Percentiles rank a stretch among this genome's conserved stretches.
These are phyloP conservation scores for Parauchenoglanis ngamensis DNA, from an alignment of 2,797 vertebrate genomes.

Conservation along the genomic window DNA sequence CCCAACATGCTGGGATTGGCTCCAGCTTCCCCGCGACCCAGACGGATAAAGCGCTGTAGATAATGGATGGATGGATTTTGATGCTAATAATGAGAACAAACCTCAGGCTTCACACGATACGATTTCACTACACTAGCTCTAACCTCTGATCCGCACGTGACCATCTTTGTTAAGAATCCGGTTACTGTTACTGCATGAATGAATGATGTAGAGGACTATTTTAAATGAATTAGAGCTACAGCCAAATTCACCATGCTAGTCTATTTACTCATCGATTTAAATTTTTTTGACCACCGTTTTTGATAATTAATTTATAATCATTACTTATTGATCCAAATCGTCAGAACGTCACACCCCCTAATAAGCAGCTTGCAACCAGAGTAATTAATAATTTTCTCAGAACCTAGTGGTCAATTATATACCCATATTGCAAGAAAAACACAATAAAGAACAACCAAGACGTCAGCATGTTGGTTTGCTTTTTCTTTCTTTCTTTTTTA, in stretches of 20 bases:
- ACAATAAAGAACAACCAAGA: neutral
- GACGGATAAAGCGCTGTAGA: no score
- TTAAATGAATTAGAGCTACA: neutral
- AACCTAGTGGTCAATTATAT: no score
- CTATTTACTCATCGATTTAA: neutral
- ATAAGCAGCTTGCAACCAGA: neutral
- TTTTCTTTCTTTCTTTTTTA: conserved; percentile 47
- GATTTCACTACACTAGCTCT: neutral
- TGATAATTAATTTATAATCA: neutral
- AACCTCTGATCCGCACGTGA: neutral
- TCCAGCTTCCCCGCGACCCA: no score
- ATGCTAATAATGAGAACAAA: neutral
- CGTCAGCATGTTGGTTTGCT: conserved; percentile 41
- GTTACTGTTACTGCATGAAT: neutral
- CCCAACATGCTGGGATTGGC: no score
- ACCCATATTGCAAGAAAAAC: neutral
- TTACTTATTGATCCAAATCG: neutral
- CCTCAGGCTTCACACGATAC: neutral
- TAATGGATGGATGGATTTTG: neutral
- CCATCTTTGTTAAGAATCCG: neutral
- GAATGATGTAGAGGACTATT: neutral
- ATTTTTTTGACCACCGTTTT: neutral
- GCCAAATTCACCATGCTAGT: neutral
- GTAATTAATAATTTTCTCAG: neutral
- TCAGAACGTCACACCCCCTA: neutral